Percentiles rank a stretch among this genome's conserved stretches.
These are phyloP conservation scores for Melanostoma mellinum DNA, from an alignment of 2,888 invertebrate genomes.

Conservation along the genomic window DNA sequence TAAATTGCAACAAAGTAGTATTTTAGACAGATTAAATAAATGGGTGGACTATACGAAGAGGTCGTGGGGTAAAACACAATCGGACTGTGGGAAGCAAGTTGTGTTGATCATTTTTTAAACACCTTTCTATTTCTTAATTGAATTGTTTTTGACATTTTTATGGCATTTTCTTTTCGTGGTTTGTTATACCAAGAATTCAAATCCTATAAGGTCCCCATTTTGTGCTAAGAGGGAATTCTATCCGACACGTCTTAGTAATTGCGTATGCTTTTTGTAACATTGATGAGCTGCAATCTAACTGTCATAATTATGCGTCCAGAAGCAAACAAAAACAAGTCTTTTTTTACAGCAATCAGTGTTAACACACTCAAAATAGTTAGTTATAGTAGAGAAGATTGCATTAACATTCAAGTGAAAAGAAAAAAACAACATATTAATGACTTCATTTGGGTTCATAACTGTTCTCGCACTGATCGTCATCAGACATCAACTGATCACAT, in stretches of 20 bases:
- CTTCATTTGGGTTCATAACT: slow-evolving; percentile 56
- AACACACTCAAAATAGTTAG: background rate
- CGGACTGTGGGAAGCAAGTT: no score
- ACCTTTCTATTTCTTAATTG: no score
- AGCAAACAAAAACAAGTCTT: background rate
- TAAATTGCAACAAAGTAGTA: slow-evolving; percentile 8
- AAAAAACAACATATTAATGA: slow-evolving; percentile 44
- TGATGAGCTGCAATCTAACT: background rate
- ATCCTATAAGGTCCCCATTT: no score
- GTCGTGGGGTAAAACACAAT: background rate
- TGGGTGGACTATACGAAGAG: background rate
- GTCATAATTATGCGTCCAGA: background rate
- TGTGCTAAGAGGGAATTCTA: no score
- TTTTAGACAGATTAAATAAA: slow-evolving; percentile 26
- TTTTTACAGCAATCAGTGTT: background rate
- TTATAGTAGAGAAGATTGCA: background rate
- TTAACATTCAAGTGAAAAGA: background rate
- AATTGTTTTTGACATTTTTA: no score
- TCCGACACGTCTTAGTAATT: background rate
- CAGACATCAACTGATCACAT: slow-evolving; percentile 30
- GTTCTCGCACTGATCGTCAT: slow-evolving; percentile 42
- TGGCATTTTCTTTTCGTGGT: no score
- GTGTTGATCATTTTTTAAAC: no score
- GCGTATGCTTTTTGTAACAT: background rate
- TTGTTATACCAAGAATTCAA: no score